Percentiles rank a stretch among this genome's conserved stretches.
Evolutionary conservation across 1,140 invertebrate genomes (phyloP).

Genomic region (Schlechtendalia chinensis): DNA sequence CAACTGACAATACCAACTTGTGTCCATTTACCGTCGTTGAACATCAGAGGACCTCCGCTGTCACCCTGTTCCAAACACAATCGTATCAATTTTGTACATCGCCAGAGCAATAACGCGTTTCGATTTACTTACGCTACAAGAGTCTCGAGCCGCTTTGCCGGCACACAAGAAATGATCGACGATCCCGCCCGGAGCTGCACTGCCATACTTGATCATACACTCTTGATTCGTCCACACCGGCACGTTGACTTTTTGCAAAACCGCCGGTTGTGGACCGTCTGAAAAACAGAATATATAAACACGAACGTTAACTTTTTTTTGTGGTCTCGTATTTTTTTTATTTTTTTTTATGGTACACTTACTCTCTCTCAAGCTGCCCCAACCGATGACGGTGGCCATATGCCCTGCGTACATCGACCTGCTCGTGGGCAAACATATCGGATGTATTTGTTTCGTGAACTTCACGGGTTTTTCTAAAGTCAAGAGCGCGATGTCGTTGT

Average conservation of each 20-base stretch:
- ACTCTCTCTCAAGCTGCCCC: slow-evolving; percentile 80
- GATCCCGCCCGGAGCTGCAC: slow-evolving; percentile 80
- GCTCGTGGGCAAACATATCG: slow-evolving; percentile 76
- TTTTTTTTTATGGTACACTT: slow-evolving; percentile 54
- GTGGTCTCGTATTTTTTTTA: too few relatives aligned
- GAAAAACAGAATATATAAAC: slow-evolving; percentile 30
- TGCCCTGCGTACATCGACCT: slow-evolving; percentile 64
- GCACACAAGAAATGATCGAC: slow-evolving; percentile 85
- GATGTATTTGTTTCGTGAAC: slow-evolving; percentile 72
- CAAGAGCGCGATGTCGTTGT: slow-evolving; percentile 83
- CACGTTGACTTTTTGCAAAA: slow-evolving; percentile 79
- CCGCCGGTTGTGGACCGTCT: slow-evolving; percentile 77
- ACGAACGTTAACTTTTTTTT: too few relatives aligned
- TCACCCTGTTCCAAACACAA: slow-evolving; percentile 68
- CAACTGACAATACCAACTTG: slow-evolving; percentile 89
- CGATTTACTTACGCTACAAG: slow-evolving; percentile 73
- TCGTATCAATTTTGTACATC: not conserved
- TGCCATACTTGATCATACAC: slow-evolving; percentile 78
- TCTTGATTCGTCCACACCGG: slow-evolving; percentile 79
- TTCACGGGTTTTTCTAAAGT: slow-evolving; percentile 75
- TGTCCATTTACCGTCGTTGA: slow-evolving; percentile 74
- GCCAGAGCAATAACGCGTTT: too few relatives aligned
- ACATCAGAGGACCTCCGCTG: slow-evolving; percentile 85
- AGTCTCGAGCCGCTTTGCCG: slow-evolving; percentile 76
- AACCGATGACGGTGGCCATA: slow-evolving; percentile 77